phyloP scores from a whole-genome alignment of 2,888 invertebrate genomes.

The Dioctria rufipes region DNA sequence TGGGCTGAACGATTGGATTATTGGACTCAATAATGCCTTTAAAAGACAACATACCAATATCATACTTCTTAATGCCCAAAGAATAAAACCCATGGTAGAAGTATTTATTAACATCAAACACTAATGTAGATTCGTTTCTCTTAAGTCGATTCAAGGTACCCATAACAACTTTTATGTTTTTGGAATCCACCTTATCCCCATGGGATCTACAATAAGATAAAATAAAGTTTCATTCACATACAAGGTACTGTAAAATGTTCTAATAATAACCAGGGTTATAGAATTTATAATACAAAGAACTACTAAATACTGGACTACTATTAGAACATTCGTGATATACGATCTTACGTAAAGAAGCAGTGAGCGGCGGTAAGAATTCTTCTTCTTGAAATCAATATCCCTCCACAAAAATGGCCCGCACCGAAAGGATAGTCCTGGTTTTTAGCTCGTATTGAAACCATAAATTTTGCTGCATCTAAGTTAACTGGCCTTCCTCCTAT shows the following conservation, averaged over 20 bases:
- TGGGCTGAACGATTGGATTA: background rate
- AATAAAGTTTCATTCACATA: too few relatives aligned
- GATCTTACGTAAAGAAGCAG: background rate
- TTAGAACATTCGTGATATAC: background rate
- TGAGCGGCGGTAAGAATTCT: slow-evolving; percentile 25
- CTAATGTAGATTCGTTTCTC: background rate
- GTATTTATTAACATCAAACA: background rate
- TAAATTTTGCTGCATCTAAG: too few relatives aligned
- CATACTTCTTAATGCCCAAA: background rate
- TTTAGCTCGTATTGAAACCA: background rate
- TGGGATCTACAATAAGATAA: background rate
- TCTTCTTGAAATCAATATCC: background rate
- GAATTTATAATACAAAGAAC: too few relatives aligned
- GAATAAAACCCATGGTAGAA: background rate
- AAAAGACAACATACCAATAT: background rate
- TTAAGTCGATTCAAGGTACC: background rate
- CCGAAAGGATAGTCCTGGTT: background rate
- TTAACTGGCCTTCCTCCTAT: too few relatives aligned
- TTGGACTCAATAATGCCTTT: background rate
- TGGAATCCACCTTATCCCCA: background rate
- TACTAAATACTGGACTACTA: too few relatives aligned
- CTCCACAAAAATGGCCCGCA: slow-evolving; percentile 4
- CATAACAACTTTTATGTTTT: slow-evolving; percentile 11
- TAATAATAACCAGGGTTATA: too few relatives aligned
- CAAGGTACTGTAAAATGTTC: too few relatives aligned